Evolutionary conservation across 1,140 invertebrate species (phyloP).

Genomic region (Psix sp.): DNA sequence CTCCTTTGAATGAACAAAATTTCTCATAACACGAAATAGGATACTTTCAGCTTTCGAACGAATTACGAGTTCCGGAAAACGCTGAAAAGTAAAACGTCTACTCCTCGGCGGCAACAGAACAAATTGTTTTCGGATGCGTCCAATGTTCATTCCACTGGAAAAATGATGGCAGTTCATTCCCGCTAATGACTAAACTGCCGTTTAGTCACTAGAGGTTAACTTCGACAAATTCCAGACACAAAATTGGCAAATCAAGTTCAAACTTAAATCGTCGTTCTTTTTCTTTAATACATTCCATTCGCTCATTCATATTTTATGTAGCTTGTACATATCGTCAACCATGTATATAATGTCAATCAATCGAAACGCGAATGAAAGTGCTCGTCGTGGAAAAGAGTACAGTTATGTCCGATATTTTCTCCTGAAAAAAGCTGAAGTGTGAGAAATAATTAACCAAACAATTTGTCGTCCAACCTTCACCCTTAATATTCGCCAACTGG

Average conservation of each 20-base stretch:
- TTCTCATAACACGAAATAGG: too few species aligned
- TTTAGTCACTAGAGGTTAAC: conserved; percentile 2
- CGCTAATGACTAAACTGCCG: conserved; percentile 9
- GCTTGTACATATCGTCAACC: neutral
- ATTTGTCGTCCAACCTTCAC: conserved; percentile 43
- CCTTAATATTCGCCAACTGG: conserved; percentile 46
- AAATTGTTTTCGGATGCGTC: conserved; percentile 18
- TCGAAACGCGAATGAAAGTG: conserved; percentile 17
- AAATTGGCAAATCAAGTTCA: conserved; percentile 1
- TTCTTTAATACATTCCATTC: too few species aligned
- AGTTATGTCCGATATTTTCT: conserved; percentile 2
- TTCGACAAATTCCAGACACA: neutral
- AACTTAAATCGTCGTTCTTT: neutral
- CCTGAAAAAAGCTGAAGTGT: conserved; percentile 25
- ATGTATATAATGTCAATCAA: too few species aligned
- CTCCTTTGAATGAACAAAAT: too few species aligned
- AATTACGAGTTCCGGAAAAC: too few species aligned
- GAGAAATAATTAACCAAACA: conserved; percentile 46
- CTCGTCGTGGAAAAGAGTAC: conserved; percentile 33
- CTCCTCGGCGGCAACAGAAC: neutral
- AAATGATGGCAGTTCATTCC: conserved; percentile 19
- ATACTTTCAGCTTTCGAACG: too few species aligned
- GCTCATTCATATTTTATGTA: conserved; percentile 6
- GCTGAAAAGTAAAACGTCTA: neutral
- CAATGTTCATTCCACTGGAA: conserved; percentile 6